A percentile compares a stretch with the other conserved stretches of the same genome.
Conservation (phyloP, 1,140 invertebrate species). For the Bombus fervidus region DNA sequence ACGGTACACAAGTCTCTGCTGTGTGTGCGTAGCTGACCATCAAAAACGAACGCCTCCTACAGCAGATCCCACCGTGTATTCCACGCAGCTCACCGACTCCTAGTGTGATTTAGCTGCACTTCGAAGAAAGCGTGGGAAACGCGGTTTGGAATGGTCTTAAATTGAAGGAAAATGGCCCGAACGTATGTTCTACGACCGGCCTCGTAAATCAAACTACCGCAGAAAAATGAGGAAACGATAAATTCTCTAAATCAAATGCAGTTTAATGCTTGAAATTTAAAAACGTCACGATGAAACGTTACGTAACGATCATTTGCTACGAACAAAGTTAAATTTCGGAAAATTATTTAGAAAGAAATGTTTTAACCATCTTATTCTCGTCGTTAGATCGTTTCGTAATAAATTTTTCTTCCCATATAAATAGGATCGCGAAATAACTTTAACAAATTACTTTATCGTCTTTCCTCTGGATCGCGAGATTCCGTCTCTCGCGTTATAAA, state of each 20-base stretch:
- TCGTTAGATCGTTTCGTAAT: too few relatives aligned
- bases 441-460: too few relatives aligned
- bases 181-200: neutral
- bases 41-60: constrained; percentile 61
- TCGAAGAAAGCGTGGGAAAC: neutral
- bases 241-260: neutral
- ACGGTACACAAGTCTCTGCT: constrained; percentile 24
- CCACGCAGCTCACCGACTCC: neutral
- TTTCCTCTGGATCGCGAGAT: too few relatives aligned
- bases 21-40: constrained; percentile 54
- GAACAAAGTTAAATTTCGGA: neutral
- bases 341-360: neutral
- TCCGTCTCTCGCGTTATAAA: too few relatives aligned
- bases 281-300: neutral
- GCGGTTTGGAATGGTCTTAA: neutral
- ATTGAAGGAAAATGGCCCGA: neutral
- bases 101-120: neutral
- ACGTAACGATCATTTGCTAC: too few relatives aligned
- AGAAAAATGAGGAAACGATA: neutral
- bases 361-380: too few relatives aligned
- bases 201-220: neutral
- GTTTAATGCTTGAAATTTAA: neutral
- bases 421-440: too few relatives aligned
- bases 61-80: constrained; percentile 66
- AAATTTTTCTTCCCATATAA: too few relatives aligned